Base-by-base conservation (phyloP, 2,888 invertebrate species). In the Nomada flava region DNA sequence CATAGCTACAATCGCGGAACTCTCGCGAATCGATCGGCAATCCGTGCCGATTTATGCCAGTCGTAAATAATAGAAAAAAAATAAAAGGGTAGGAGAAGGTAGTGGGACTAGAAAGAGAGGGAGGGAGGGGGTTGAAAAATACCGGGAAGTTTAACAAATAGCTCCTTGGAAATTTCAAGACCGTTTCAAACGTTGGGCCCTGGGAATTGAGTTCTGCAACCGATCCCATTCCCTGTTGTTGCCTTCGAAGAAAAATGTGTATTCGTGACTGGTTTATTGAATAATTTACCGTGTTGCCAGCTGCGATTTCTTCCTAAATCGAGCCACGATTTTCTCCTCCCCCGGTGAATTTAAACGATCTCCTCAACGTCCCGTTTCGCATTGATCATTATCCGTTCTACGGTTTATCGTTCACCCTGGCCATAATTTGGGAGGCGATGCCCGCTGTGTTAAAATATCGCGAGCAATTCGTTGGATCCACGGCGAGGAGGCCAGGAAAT, bases 101-200 rank as follows among this genome's bases (percentile, higher is more conserved):
- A 71, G 57, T 26, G 68, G 47, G 52, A 60, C 59, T 57, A 63
- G 50, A 23, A 47, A 20, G 29, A 52, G 20, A 20, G 20, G 0
- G 20, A 20, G 20, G 20, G 64, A 23, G 52, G 63, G 59, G 53
- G 59, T 44, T 53, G 65, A 72, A 69, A 77, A 77, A 59, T 76
- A 74, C 42, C 72, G 72, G 64, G 74, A 87, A 83, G 76, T 86
- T 81, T 80, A 85, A 88, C 79, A 82, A 80, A 88, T 88, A 80
- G 88, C 82, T 78, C 76, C 67, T 72, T 76, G 76, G 76, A 76
- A 88, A 82, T 81, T 82, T 85, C 77, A 62, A 79, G 74, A 62
- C 67, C 70, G 36, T 29, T 52, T 57, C 59, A 23, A 29, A 29
- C 44, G 29, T 26, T 73, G 26, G 44, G 20, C 74, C 29, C 13